A percentile compares a stretch with the other conserved stretches of the same genome.
Evolutionary conservation across 2,113 vertebrate genomes (phyloP).

Genomic region (Glaucidium brasilianum): DNA sequence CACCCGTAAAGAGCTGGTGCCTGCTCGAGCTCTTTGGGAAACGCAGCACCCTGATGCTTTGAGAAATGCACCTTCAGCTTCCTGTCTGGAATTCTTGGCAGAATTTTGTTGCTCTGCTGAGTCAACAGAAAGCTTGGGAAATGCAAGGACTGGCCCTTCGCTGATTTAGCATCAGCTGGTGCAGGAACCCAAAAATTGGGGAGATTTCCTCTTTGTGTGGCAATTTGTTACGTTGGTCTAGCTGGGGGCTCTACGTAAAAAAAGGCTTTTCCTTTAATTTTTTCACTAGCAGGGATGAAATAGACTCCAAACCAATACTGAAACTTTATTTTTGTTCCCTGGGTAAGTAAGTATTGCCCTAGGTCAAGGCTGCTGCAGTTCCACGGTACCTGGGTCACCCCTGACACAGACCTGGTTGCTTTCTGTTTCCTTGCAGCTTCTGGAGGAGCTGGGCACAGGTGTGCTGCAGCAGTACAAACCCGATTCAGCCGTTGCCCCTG

Average conservation of each 20-base stretch:
- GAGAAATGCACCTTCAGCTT: not conserved
- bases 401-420: not conserved
- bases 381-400: not conserved
- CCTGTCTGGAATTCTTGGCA: not conserved
- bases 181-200: not conserved
- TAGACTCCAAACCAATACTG: not conserved
- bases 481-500: conserved; percentile 68
- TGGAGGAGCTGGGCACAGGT: conserved; percentile 91
- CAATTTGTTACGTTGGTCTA: not conserved
- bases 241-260: not conserved
- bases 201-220: not conserved
- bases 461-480: conserved; percentile 89
- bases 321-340: not conserved
- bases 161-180: not conserved
- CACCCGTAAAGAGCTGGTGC: not conserved
- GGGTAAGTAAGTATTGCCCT: not conserved
- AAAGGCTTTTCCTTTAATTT: not conserved
- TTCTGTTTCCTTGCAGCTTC: conserved; percentile 75
- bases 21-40: not conserved
- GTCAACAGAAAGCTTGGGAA: not conserved
- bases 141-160: not conserved
- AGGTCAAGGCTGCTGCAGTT: not conserved
- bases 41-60: not conserved
- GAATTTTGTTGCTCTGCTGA: not conserved
- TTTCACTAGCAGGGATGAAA: not conserved